A percentile compares a stretch with the other conserved stretches of the same genome.
Evolutionary conservation across 2,888 invertebrate species (phyloP).

Genomic region (Drosophila formosana): DNA sequence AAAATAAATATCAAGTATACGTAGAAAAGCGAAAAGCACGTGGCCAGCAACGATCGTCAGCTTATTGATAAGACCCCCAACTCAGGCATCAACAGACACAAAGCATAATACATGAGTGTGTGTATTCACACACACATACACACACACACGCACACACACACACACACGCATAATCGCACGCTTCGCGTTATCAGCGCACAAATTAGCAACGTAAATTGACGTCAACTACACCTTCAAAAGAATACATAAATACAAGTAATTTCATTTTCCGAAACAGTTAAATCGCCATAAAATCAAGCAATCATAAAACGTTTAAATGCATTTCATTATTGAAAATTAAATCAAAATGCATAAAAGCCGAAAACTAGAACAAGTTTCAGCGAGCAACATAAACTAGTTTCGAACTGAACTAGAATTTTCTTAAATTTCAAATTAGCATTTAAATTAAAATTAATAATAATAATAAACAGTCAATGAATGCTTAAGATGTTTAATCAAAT

Average conservation of each 20-base stretch:
- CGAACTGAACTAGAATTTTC: not conserved
- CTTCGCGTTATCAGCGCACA: constrained; percentile 38
- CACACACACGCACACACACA: not conserved
- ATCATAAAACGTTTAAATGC: too few relatives aligned
- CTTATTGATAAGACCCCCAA: constrained; percentile 39
- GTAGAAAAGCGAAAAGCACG: constrained; percentile 40
- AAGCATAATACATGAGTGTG: constrained; percentile 11
- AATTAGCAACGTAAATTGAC: constrained; percentile 58
- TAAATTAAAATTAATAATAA: not conserved
- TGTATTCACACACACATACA: not conserved
- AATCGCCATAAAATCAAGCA: not conserved
- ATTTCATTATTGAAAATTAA: not conserved
- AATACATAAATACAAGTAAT: constrained; percentile 31
- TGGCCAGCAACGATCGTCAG: constrained; percentile 34
- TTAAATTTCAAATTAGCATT: not conserved
- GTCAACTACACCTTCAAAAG: constrained; percentile 40
- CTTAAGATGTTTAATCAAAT: not conserved
- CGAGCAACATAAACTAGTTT: not conserved
- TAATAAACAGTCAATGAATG: not conserved
- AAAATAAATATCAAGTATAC: constrained; percentile 11
- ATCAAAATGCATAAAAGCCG: not conserved
- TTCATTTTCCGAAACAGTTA: not conserved
- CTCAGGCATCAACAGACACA: constrained; percentile 3
- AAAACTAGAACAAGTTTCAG: not conserved
- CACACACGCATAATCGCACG: constrained; percentile 9